phyloP scores from a whole-genome alignment of 2,797 vertebrate species.

The Uromys caudimaculatus region DNA sequence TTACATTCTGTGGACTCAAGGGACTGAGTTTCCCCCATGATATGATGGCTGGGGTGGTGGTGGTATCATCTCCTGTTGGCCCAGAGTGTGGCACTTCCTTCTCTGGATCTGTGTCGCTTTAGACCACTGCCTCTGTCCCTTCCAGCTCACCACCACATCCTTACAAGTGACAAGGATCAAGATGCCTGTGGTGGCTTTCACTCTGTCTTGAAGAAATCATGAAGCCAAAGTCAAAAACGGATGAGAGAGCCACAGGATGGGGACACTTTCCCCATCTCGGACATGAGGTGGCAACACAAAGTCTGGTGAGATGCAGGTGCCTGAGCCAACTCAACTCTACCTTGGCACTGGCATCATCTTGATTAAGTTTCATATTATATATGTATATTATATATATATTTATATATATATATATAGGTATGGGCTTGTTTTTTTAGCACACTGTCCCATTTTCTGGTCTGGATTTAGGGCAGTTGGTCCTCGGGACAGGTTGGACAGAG shows the following conservation, averaged over 20 bases:
- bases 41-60: background rate
- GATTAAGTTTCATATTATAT: slow-evolving; percentile 84
- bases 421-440: slow-evolving; percentile 90
- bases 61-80: slow-evolving; percentile 29
- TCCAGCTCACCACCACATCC: slow-evolving; percentile 58
- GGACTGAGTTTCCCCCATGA: slow-evolving; percentile 68
- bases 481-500: slow-evolving; percentile 97
- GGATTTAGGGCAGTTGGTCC: slow-evolving; percentile 98
- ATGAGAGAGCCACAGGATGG: slow-evolving; percentile 85
- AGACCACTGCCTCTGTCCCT: slow-evolving; percentile 61
- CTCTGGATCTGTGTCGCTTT: slow-evolving; percentile 60
- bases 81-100: background rate
- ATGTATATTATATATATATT: slow-evolving; percentile 87
- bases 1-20: slow-evolving; percentile 75
- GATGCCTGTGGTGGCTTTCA: slow-evolving; percentile 69
- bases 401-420: slow-evolving; percentile 86
- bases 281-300: slow-evolving; percentile 81
- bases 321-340: slow-evolving; percentile 84
- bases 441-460: slow-evolving; percentile 99
- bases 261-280: slow-evolving; percentile 81
- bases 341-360: slow-evolving; percentile 86
- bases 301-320: slow-evolving; percentile 84
- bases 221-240: slow-evolving; percentile 84
- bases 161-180: slow-evolving; percentile 68
- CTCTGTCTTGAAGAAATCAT: slow-evolving; percentile 79